Evolutionary conservation across 2,113 vertebrate genomes (phyloP).

Genomic region (Aspiorhynchus laticeps): DNA sequence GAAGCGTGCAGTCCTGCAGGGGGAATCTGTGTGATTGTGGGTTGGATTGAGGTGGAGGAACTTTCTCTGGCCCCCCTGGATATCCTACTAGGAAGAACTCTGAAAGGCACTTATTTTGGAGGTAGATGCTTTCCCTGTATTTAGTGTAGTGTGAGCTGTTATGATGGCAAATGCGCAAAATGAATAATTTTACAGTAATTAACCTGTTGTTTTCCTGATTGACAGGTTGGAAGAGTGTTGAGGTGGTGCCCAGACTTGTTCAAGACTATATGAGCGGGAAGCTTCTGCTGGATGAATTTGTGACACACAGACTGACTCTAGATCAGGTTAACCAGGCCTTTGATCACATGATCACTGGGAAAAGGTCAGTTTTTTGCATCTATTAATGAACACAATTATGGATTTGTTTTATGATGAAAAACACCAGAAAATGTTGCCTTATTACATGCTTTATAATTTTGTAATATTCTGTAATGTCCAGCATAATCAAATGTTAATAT

Average conservation of each 20-base stretch:
- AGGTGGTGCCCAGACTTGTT: slow-evolving; percentile 73
- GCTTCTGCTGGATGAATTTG: slow-evolving; percentile 76
- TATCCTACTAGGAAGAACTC: slow-evolving; percentile 77
- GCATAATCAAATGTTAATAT: background rate
- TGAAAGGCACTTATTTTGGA: slow-evolving; percentile 84
- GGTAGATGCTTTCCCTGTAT: slow-evolving; percentile 66
- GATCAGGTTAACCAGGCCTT: slow-evolving; percentile 77
- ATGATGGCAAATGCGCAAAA: background rate
- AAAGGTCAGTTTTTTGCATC: slow-evolving; percentile 63
- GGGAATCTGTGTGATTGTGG: slow-evolving; percentile 78
- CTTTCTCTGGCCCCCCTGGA: slow-evolving; percentile 73
- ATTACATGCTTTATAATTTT: background rate
- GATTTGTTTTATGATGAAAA: background rate
- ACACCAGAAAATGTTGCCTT: background rate
- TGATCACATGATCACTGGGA: slow-evolving; percentile 72
- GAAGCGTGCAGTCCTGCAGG: slow-evolving; percentile 73
- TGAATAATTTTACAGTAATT: background rate
- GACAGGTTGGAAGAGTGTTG: slow-evolving; percentile 56
- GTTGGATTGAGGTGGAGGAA: slow-evolving; percentile 69
- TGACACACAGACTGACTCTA: slow-evolving; percentile 76
- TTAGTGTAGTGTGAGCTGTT: background rate
- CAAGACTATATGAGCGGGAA: slow-evolving; percentile 76
- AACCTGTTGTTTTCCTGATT: background rate
- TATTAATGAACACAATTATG: background rate
- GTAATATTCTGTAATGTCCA: background rate